Evolutionary conservation across 2,888 invertebrate species (phyloP), one percentile per base, ranked within the genome.

Genomic region (Rhagophthalmus giganteus): DNA sequence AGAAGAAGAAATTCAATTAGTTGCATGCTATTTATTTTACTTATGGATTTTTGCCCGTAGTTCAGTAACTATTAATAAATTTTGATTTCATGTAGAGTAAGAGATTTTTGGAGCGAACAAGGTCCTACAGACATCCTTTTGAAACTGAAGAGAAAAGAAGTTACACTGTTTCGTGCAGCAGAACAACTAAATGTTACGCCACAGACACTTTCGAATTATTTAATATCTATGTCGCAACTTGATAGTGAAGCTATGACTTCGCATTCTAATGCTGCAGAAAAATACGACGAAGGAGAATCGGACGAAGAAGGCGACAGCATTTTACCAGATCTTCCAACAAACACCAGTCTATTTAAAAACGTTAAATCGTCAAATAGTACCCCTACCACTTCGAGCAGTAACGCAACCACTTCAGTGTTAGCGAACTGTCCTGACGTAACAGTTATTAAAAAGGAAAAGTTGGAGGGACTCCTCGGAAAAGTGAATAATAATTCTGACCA

Each of bases 41-140:
- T 38, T 16, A 38, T 25, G 12, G 16, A 26, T 38, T 24, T 38
- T 20, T 8, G 8, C 5, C 27, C 3, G 11, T 4, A 12, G 26
- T 25, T 20, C 12, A 34, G 12, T 8, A 16, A 20, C 15, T 39
- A 34, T 40, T 34, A 40, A 34, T 27, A 40, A 48, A 40, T 34
- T 54, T 27, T 39, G 27, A 34, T 49, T 54, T 44, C 39, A 74
- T 70, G 15, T 70, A 82, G 81, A 74, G 81, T 81, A 52, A 74
- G 87, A 45, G 88, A 88, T 68, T 86, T 87, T 76, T 89, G 88
- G 88, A 84, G 85, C 49, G 86, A 87, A 61, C 87, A 87, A 60
- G 87, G 86, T 0, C 86, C 88, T 0, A 83, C 87, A 1, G 88
- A 88, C 59, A 83, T 88, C 34, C 71, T 88, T 52, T 81, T 85